phyloP scores from a whole-genome alignment of 2,888 invertebrate species.

The Sabatieria punctata region DNA sequence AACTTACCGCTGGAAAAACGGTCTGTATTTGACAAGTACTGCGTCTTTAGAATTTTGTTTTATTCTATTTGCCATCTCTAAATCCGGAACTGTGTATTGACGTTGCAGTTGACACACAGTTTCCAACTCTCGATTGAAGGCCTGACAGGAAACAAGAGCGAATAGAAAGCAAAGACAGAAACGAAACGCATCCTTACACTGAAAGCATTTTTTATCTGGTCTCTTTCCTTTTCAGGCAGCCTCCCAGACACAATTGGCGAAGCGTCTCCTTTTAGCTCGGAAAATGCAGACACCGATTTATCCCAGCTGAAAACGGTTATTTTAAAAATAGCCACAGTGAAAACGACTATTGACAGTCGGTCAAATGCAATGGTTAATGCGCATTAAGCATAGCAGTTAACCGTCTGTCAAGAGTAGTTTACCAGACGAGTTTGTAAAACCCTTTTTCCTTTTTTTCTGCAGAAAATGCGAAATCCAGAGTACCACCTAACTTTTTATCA shows the following conservation, averaged over 20 bases:
- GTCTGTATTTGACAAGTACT: conserved; percentile 60
- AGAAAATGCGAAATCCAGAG: too few species aligned
- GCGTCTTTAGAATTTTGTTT: conserved; percentile 75
- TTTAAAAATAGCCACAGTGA: too few species aligned
- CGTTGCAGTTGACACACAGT: conserved; percentile 66
- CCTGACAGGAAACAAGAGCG: conserved; percentile 41
- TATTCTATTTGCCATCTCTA: conserved; percentile 65
- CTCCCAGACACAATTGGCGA: conserved; percentile 23
- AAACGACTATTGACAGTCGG: too few species aligned
- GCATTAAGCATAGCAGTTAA: too few species aligned
- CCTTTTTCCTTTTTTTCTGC: too few species aligned
- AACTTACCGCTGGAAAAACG: conserved; percentile 29
- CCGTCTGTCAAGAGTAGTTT: too few species aligned
- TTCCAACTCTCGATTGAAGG: conserved; percentile 88
- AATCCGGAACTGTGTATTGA: conserved; percentile 79
- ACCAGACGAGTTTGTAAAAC: too few species aligned
- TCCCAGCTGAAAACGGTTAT: conserved; percentile 7
- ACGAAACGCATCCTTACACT: too few species aligned
- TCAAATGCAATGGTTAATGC: too few species aligned
- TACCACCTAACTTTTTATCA: too few species aligned
- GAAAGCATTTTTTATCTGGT: conserved; percentile 70
- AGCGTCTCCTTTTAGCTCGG: neutral
- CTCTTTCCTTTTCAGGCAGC: conserved; percentile 66
- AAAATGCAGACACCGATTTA: neutral
- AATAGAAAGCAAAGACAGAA: neutral